Evolutionary conservation across 1,140 invertebrate genomes (phyloP).

Genomic region (Anadara kagoshimensis): DNA sequence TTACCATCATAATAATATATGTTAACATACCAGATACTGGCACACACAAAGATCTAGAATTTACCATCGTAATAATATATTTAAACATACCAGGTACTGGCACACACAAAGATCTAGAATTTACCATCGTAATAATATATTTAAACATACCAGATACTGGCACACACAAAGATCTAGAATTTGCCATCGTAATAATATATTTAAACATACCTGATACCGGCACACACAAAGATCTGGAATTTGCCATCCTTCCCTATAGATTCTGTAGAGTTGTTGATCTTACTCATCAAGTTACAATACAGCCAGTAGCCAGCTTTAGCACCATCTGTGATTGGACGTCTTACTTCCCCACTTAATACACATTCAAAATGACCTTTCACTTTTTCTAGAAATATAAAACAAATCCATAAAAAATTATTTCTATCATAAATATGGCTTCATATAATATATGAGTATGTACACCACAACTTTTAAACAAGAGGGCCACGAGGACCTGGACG

Average conservation of each 20-base stretch:
- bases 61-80: too few relatives aligned
- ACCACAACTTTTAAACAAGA: too few relatives aligned
- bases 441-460: not conserved
- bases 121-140: not conserved
- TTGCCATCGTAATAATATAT: not conserved
- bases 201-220: slow-evolving; percentile 84
- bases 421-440: too few relatives aligned
- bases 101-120: not conserved
- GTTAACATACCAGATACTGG: not conserved
- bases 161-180: not conserved
- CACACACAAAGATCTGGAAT: slow-evolving; percentile 96
- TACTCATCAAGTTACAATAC: slow-evolving; percentile 74
- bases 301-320: slow-evolving; percentile 71
- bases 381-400: slow-evolving; percentile 79
- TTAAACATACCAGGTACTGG: not conserved
- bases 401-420: not conserved
- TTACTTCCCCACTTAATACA: slow-evolving; percentile 69
- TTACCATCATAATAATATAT: not conserved
- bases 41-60: not conserved
- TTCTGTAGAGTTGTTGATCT: slow-evolving; percentile 88
- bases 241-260: slow-evolving; percentile 97
- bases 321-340: slow-evolving; percentile 52
- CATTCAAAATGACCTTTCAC: slow-evolving; percentile 89
- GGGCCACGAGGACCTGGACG: too few relatives aligned
- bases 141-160: not conserved